Evolutionary conservation across 2,888 invertebrate species (phyloP), one percentile per base, ranked within the genome.

Genomic region (Amblyjoppa fuscipennis): DNA sequence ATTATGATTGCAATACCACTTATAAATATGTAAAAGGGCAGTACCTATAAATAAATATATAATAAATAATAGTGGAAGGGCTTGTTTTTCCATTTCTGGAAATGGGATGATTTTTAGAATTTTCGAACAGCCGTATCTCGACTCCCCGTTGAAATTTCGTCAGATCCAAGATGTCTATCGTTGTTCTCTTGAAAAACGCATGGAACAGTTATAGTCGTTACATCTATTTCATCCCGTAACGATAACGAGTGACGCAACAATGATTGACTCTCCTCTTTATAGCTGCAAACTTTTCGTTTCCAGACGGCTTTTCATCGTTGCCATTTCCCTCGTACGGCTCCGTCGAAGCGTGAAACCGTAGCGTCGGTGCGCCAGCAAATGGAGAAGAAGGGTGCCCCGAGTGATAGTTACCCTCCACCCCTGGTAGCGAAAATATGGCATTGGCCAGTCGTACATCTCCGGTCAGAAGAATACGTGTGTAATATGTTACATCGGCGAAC

Each of bases 401-500:
- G 73, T 73, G 73, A 83, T 83, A 80, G 83, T 81, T 80, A 76
- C 71, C 61, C 59, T 25, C 45, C 16, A 4, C 11, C 16, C 61
- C 59, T 34, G 28, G 34, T 74, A 64, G 56, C 61, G 53, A 82
- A 85, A 82, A 85, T 83, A 83, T 68, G 68, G 61, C 76, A 25
- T 64, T 76, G 76, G 68, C 74, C 80, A 69, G 45, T 75, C 85
- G 82, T 86, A 76, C 66, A 49, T 88, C 87, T 86, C 81, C 77
- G 83, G 86, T 78, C 84, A 83, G 73, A 85, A 77, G 83, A 78
- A 85, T 85, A 84, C 74, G 81, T 84, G 68, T 77, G 87, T 86
- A 84, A 86, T 85, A 87, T 81, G 84, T 87, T 87, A 85, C 68
- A 38, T 69, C 45, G 61, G 66, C 81, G 83, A 83, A 87, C 88